Evolutionary conservation across 2,797 vertebrate genomes (phyloP).

Genomic region (Cephalopachus bancanus): DNA sequence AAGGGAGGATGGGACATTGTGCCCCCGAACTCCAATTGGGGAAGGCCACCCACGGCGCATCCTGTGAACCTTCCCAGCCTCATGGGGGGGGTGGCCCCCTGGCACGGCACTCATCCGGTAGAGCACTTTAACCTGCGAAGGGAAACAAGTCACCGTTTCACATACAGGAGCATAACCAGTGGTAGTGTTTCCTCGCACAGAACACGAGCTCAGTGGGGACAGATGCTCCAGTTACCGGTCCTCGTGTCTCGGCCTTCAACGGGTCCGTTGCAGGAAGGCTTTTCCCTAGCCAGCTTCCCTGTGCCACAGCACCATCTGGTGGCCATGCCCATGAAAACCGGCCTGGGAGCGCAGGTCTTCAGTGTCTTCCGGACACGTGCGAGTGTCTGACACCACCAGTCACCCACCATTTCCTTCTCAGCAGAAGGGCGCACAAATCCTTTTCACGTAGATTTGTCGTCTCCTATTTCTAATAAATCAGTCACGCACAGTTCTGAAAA

Average conservation of each 20-base stretch:
- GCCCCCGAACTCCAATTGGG: background rate
- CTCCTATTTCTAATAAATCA: background rate
- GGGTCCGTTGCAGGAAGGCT: background rate
- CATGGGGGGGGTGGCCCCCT: background rate
- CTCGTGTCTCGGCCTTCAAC: too few relatives aligned
- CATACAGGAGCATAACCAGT: background rate
- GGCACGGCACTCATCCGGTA: background rate
- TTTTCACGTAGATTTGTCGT: background rate
- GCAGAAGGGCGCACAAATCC: rapidly evolving
- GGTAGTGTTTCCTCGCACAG: background rate
- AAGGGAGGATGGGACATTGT: background rate
- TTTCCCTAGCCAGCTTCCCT: background rate
- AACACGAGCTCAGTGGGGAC: too few relatives aligned
- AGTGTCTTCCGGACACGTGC: too few relatives aligned
- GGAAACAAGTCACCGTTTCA: background rate
- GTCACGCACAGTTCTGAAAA: background rate
- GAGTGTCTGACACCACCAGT: rapidly evolving
- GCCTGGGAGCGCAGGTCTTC: rapidly evolving
- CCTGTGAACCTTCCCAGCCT: background rate
- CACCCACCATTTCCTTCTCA: too few relatives aligned
- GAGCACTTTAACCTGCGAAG: background rate
- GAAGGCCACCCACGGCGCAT: background rate
- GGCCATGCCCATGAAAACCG: background rate
- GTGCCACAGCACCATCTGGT: conserved; percentile 21
- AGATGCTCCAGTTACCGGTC: too few relatives aligned